These are phyloP conservation scores for Lagopus muta DNA, from an alignment of 2,113 vertebrate genomes.

Conservation along the genomic window DNA sequence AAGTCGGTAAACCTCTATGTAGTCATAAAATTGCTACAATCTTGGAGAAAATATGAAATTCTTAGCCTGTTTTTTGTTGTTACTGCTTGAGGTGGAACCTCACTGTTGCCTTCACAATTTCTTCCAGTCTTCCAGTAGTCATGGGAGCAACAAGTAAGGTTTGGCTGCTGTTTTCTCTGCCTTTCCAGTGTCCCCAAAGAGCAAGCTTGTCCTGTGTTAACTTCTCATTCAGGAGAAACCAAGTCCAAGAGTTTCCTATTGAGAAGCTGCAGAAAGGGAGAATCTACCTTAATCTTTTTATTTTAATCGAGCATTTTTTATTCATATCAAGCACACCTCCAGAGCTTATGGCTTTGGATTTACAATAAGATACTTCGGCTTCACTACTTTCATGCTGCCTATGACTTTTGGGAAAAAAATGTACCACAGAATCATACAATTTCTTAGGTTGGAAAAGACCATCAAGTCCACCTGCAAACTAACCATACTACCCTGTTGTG, in stretches of 20 bases:
- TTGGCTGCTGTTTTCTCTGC: neutral
- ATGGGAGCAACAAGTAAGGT: neutral
- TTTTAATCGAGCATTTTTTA: neutral
- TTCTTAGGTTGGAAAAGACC: no score
- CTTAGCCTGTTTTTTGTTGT: rapidly evolving
- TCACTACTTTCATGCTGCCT: neutral
- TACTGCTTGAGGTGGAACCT: neutral
- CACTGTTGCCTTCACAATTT: neutral
- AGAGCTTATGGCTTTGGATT: neutral
- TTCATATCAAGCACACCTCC: neutral
- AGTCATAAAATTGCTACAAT: neutral
- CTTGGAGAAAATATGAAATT: neutral
- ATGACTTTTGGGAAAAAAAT: neutral
- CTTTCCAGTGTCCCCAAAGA: neutral
- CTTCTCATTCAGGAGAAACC: neutral
- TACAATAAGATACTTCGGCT: neutral
- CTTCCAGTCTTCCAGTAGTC: neutral
- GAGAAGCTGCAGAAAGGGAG: neutral
- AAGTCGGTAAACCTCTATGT: neutral
- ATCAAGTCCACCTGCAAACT: no score
- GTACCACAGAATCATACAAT: no score
- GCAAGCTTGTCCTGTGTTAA: neutral
- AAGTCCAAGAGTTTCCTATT: neutral
- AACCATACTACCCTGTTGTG: no score
- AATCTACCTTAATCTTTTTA: neutral